Evolutionary conservation across 1,140 invertebrate genomes (phyloP).

Genomic region (Diachasma alloeum): DNA sequence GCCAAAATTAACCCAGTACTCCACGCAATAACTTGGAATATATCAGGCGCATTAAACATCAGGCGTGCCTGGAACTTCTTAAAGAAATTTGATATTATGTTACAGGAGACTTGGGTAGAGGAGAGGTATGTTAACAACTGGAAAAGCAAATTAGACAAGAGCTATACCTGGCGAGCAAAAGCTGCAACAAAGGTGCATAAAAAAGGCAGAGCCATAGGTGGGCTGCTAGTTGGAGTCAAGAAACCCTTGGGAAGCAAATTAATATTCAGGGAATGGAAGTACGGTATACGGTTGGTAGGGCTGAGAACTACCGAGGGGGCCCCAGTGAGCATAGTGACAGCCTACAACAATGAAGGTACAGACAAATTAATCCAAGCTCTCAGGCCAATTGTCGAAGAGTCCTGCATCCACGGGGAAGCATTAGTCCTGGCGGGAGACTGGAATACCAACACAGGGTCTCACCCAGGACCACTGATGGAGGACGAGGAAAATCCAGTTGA

Average conservation of each 20-base stretch:
- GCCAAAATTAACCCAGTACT: too few relatives aligned
- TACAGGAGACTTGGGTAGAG: constrained; percentile 8
- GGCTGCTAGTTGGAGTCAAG: constrained; percentile 1
- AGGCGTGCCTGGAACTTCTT: not conserved
- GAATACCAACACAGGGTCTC: constrained; percentile 17
- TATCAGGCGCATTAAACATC: not conserved
- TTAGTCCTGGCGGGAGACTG: constrained; percentile 13
- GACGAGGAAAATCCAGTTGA: not conserved
- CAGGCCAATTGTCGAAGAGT: not conserved
- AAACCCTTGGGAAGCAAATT: not conserved
- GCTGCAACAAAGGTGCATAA: not conserved
- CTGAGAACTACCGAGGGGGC: not conserved
- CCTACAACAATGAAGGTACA: constrained; percentile 15
- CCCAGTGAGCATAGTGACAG: constrained; percentile 5
- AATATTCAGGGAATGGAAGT: constrained; percentile 11
- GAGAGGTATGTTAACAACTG: not conserved
- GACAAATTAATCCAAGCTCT: not conserved
- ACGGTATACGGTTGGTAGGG: not conserved
- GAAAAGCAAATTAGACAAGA: not conserved
- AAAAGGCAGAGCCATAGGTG: not conserved
- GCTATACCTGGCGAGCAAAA: not conserved
- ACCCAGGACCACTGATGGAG: not conserved
- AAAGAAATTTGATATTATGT: not conserved
- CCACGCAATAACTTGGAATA: not conserved
- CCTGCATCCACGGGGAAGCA: not conserved